Conservation (phyloP, 2,888 invertebrate genomes). For the Raillietiella orientalis region DNA sequence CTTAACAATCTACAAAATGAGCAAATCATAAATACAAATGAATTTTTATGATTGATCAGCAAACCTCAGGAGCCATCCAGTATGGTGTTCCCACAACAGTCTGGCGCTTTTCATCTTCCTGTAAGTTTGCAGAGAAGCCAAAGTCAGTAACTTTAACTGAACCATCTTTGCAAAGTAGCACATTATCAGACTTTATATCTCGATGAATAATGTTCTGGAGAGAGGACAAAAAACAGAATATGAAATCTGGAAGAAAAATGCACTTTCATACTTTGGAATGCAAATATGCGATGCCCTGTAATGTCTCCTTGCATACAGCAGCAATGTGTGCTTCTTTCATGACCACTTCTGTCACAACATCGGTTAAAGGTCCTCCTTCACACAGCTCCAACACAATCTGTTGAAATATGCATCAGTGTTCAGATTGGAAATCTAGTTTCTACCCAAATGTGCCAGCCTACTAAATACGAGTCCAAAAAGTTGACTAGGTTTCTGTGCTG, state of each 20-base stretch:
- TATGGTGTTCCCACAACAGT: conserved; percentile 96
- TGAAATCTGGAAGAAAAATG: conserved; percentile 2
- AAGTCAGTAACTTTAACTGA: conserved; percentile 79
- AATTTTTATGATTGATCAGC: conserved; percentile 1
- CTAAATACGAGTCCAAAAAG: conserved; percentile 70
- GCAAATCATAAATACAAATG: neutral
- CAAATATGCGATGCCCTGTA: conserved; percentile 60
- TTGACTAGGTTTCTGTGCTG: conserved; percentile 83
- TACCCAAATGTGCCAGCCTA: conserved; percentile 70
- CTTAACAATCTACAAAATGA: conserved; percentile 28
- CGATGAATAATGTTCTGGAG: conserved; percentile 50
- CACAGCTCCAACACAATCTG: conserved; percentile 63
- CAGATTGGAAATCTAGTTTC: conserved; percentile 5
- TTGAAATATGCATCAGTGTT: conserved; percentile 3
- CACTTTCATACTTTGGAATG: conserved; percentile 24
- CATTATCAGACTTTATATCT: conserved; percentile 92
- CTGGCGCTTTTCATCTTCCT: conserved; percentile 72
- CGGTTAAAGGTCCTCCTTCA: conserved; percentile 78
- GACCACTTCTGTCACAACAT: conserved; percentile 84
- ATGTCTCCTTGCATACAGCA: conserved; percentile 51
- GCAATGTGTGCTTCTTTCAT: conserved; percentile 93
- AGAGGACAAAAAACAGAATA: conserved; percentile 2
- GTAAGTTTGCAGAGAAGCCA: conserved; percentile 90
- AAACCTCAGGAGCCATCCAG: conserved; percentile 78
- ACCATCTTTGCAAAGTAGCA: conserved; percentile 70